Evolutionary conservation across 1,140 invertebrate genomes (phyloP), one percentile per base, ranked within the genome.

Genomic region (Hyles vespertilio): DNA sequence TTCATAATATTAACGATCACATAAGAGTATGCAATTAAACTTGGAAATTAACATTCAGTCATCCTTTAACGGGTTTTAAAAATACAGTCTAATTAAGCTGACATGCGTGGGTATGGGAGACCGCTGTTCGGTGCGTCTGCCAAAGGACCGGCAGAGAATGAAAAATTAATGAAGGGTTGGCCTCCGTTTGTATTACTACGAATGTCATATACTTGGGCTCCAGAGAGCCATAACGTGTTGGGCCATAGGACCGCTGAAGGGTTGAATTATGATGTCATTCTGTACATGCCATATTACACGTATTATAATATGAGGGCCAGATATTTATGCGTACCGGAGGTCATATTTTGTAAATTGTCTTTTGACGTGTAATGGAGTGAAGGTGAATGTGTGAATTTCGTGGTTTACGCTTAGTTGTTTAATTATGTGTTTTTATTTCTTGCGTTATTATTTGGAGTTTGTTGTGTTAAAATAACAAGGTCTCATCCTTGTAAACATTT

Each of bases 221-320:
- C 50, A 10, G 50, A 51, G 50, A 11, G 50, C 9, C 32, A 51
- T 34, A 12, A 51, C 53, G 32, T 10, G 22, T 22, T 22, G 12
- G 12, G 51, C 58, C 32, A 43, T 32, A 22, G n/a, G 3, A 10
- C 22, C 5, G 44, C 0, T 9, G 33, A 52, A 48, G 54, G 49
- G 59, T 45, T 51, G 48, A 56, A 56, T 61, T 56, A 56, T 51
- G 43, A 47, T 7, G 53, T 48, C 43, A 61, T 56, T 40, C 50
- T n/a, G 10, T 33, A 34, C 34, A 51, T 9, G 32, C 3, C 3
- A 6, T 50, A 50, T 50, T 32, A 50, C 12, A 0, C 33, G 33
- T 32, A 12, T 47, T 40, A 40, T 40, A 40, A 8, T 40, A 40
- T 40, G 36, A 8, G 36, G 8, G 36, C 5, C 36, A 40, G 36